These are phyloP conservation scores for Sphaeridia pumilis DNA, from an alignment of 2,888 invertebrate species.

Conservation along the genomic window DNA sequence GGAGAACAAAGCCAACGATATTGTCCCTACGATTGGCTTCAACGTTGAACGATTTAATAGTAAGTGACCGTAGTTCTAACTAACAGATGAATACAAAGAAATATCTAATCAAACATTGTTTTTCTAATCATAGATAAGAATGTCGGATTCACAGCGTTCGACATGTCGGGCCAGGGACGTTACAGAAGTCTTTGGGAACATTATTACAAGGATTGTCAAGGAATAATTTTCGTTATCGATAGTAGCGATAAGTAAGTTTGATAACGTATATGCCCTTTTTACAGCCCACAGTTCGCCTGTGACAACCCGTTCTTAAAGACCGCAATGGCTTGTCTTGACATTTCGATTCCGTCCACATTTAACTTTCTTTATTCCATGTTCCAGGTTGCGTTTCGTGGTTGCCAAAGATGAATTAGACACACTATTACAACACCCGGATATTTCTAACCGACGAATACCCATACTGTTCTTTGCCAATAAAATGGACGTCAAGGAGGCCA, in stretches of 20 bases:
- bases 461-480: conserved; percentile 94
- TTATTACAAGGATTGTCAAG: conserved; percentile 86
- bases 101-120: too few relatives aligned
- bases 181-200: conserved; percentile 95
- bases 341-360: too few relatives aligned
- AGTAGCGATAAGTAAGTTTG: conserved; percentile 58
- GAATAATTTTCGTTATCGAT: conserved; percentile 92
- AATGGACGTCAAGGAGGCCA: conserved; percentile 76
- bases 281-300: too few relatives aligned
- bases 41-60: conserved; percentile 80
- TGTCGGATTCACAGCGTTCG: conserved; percentile 78
- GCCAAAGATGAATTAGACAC: conserved; percentile 89
- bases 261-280: background rate
- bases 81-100: too few relatives aligned
- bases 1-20: conserved; percentile 54
- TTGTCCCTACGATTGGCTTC: conserved; percentile 83
- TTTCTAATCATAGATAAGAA: too few relatives aligned
- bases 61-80: too few relatives aligned
- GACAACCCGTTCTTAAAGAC: too few relatives aligned
- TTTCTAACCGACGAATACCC: conserved; percentile 58
- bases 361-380: too few relatives aligned
- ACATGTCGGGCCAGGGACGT: conserved; percentile 92
- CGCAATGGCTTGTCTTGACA: too few relatives aligned
- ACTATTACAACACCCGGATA: conserved; percentile 73
- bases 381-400: conserved; percentile 75